Evolutionary conservation across 2,888 invertebrate species (phyloP).

Genomic region (Tillus elongatus): DNA sequence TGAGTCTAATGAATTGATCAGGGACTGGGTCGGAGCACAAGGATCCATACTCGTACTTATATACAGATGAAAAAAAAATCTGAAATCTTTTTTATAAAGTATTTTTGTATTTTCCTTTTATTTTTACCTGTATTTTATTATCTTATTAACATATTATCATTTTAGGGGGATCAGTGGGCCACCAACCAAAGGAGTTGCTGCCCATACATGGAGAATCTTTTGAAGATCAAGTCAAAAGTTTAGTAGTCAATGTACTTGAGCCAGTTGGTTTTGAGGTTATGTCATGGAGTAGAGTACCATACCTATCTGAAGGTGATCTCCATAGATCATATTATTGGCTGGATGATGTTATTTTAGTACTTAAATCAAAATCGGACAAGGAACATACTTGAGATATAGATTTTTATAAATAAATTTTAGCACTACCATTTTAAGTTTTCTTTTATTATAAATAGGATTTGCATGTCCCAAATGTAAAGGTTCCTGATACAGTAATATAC

Average conservation of each 20-base stretch:
- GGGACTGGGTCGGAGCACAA: no score
- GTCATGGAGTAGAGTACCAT: constrained; percentile 85
- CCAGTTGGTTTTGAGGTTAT: constrained; percentile 67
- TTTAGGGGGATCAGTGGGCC: constrained; percentile 52
- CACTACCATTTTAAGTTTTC: no score
- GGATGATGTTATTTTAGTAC: constrained; percentile 80
- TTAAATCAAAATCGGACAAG: constrained; percentile 49
- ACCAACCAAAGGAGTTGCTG: constrained; percentile 61
- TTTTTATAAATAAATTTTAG: no score
- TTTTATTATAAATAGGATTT: no score
- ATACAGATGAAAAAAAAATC: no score
- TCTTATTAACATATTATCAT: not conserved
- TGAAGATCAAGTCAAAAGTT: constrained; percentile 71
- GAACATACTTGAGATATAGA: no score
- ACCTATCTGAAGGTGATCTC: constrained; percentile 94
- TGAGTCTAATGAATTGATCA: no score
- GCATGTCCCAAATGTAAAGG: no score
- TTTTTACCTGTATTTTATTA: not conserved
- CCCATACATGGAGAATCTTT: constrained; percentile 59
- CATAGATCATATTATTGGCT: constrained; percentile 86
- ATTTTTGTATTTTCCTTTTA: no score
- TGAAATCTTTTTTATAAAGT: no score
- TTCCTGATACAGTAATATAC: no score
- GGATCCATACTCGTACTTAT: no score
- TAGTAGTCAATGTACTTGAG: constrained; percentile 52